Conservation (phyloP, 2,888 invertebrate genomes). For the Acheta domesticus region DNA sequence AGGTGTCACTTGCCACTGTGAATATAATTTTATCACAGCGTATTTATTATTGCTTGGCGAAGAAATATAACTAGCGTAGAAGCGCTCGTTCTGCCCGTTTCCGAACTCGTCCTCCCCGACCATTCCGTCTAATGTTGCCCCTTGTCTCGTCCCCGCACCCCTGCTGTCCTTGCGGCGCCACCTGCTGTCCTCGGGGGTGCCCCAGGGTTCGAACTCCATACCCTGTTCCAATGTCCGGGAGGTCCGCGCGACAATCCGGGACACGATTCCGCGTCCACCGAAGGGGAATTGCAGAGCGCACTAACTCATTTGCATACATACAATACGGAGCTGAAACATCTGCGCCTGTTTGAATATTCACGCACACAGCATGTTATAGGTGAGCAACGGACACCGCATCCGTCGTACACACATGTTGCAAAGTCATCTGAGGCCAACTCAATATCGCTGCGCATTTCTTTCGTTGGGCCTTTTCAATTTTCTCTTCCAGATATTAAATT, state of each 20-base stretch:
- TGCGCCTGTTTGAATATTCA: constrained; percentile 5
- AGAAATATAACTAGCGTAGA: too few relatives aligned
- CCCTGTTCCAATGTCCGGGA: neutral
- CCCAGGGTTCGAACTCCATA: constrained; percentile 1
- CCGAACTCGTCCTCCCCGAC: neutral
- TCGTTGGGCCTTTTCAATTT: too few relatives aligned
- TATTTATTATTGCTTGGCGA: too few relatives aligned
- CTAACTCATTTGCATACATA: neutral
- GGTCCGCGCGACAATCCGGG: too few relatives aligned
- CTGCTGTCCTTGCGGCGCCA: neutral
- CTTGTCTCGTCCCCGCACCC: neutral
- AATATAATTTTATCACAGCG: too few relatives aligned
- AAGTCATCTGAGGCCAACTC: too few relatives aligned
- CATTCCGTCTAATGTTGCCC: neutral
- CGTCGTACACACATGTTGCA: too few relatives aligned
- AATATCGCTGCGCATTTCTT: too few relatives aligned
- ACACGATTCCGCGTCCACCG: neutral
- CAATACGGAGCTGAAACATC: neutral
- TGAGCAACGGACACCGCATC: too few relatives aligned
- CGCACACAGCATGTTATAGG: neutral
- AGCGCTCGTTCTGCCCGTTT: neutral
- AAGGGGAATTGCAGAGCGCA: neutral
- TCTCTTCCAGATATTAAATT: too few relatives aligned
- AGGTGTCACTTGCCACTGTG: too few relatives aligned
- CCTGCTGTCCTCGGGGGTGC: neutral